These are phyloP conservation scores for Centrocercus urophasianus DNA, from an alignment of 2,113 vertebrate species.

Conservation along the genomic window DNA sequence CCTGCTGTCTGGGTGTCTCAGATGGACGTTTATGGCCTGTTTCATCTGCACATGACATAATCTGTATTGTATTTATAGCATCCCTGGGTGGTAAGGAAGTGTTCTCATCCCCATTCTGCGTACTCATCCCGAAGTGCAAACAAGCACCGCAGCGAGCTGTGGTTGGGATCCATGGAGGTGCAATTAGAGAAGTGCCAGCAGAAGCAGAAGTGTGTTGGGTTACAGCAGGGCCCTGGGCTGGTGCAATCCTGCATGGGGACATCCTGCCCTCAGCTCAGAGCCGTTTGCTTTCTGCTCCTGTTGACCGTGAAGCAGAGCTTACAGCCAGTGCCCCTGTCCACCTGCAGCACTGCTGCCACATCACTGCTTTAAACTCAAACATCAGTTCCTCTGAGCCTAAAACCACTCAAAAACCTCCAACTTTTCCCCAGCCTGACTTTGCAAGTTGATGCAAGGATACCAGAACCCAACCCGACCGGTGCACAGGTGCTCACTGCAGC, in stretches of 20 bases:
- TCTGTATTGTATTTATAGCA: background rate
- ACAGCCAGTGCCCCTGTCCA: background rate
- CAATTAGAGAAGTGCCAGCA: background rate
- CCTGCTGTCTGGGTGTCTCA: background rate
- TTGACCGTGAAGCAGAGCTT: background rate
- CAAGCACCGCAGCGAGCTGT: rapidly evolving
- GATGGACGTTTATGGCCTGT: background rate
- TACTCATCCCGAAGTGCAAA: background rate
- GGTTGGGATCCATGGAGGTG: background rate
- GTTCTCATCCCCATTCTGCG: background rate
- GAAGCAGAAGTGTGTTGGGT: background rate
- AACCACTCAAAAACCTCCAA: rapidly evolving
- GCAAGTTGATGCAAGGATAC: background rate
- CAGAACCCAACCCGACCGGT: rapidly evolving
- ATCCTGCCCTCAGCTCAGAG: background rate
- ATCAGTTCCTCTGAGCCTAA: background rate
- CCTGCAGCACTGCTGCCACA: background rate
- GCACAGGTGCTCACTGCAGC: background rate
- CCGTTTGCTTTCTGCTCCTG: background rate
- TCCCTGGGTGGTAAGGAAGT: background rate
- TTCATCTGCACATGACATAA: background rate
- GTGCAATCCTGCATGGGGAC: background rate
- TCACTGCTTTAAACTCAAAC: background rate
- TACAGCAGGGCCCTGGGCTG: background rate
- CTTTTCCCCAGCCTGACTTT: background rate